Evolutionary conservation across 2,797 vertebrate genomes (phyloP).

Genomic region (Busarellus nigricollis): DNA sequence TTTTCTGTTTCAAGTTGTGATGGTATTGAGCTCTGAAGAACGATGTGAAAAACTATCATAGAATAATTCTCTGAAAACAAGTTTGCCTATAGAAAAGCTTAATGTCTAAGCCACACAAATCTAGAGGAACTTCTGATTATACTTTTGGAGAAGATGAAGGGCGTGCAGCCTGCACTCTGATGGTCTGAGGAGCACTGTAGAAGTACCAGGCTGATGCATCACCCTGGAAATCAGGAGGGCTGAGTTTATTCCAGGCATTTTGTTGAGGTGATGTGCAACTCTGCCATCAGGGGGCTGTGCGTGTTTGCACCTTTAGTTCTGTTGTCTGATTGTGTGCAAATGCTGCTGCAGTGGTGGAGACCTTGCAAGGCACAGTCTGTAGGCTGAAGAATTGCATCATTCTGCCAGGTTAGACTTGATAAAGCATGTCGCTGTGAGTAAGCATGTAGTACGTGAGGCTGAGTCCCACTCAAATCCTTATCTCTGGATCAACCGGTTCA

Average conservation of each 20-base stretch:
- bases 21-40: background rate
- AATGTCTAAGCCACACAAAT: background rate
- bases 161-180: background rate
- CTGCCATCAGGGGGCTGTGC: accelerated
- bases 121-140: background rate
- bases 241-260: background rate
- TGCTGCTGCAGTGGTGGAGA: background rate
- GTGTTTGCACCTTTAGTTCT: background rate
- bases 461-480: background rate
- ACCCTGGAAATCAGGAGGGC: background rate
- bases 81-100: background rate
- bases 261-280: background rate
- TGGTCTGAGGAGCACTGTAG: background rate
- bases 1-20: background rate
- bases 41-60: background rate
- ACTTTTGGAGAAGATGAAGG: background rate
- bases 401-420: background rate
- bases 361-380: background rate
- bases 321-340: background rate
- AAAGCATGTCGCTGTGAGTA: background rate
- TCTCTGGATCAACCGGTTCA: background rate
- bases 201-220: background rate
- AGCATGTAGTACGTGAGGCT: background rate
- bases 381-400: background rate
- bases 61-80: background rate